Evolutionary conservation across 2,113 vertebrate genomes (phyloP), one percentile per base, ranked within the genome.

Genomic region (Diadophis punctatus): DNA sequence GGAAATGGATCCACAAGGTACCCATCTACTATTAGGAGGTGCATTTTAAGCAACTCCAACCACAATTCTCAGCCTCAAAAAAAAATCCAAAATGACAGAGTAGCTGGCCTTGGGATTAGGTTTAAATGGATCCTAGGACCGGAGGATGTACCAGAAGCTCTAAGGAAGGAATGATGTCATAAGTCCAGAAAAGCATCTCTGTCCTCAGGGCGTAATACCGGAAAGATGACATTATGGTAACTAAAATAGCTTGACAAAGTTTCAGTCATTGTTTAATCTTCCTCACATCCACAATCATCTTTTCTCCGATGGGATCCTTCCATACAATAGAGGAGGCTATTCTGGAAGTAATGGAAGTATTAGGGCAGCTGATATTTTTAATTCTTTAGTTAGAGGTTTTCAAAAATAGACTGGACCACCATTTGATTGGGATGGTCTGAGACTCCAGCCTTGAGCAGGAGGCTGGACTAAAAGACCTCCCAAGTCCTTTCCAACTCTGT

Each of bases 201-300:
- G 7, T 3, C 48, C 46, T 55, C 9, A 1, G n/a, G 30, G 52
- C 12, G 86, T 88, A 53, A 8, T 89, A 68, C 43, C 84, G 9
- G 39, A 86, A 93, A 56, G 51, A 90, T 96, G 95, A 95, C 95
- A 90, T 85, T 68, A 74, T 22, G 46, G 12, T 18, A 90, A 49
- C 12, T 0, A 0, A 58, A 90, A 93, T 95, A 91, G 0, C 30
- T 85, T 86, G 92, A 55, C 63, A 80, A 39, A 46, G 43, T 88
- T 87, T 80, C 68, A 1, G 92, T 94, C 95, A 90, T 91, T 88
- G 7, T 1, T 0, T 11, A 88, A 22, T 91, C 30, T 95, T 94
- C 96, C 94, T 96, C 94, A 96, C 94, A 96, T 96, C 94, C 95
- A 95, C 93, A 55, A 92, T 93, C 94, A 95, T 96, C 95, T 96